A percentile compares a stretch with the other conserved stretches of the same genome.
Evolutionary conservation across 2,888 invertebrate species (phyloP).

Genomic region (Agriopis aurantiaria): DNA sequence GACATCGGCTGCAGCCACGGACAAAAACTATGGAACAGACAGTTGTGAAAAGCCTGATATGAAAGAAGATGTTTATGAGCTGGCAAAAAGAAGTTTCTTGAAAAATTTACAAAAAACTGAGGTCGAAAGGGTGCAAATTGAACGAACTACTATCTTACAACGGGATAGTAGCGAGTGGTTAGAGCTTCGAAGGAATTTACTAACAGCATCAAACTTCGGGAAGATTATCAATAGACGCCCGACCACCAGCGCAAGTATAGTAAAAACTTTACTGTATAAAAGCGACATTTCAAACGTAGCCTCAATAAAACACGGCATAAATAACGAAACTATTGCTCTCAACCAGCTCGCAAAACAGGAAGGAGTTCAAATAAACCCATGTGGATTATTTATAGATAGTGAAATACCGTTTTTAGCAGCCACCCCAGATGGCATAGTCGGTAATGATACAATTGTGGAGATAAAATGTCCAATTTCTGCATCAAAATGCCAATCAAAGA

Average conservation of each 20-base stretch:
- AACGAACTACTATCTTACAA: constrained; percentile 2
- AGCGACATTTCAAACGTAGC: background rate
- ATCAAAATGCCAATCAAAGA: background rate
- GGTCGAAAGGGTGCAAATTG: background rate
- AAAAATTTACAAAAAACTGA: constrained; percentile 10
- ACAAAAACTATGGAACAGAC: constrained; percentile 14
- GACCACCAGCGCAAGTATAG: background rate
- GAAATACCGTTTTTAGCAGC: constrained; percentile 2
- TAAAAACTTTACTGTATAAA: background rate
- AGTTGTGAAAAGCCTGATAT: constrained; percentile 10
- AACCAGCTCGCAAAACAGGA: constrained; percentile 8
- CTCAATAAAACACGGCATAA: constrained; percentile 4
- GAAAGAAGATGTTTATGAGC: background rate
- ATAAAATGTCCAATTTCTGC: constrained; percentile 1
- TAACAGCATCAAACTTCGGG: constrained; percentile 6
- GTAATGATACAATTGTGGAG: background rate
- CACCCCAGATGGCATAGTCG: background rate
- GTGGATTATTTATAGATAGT: constrained; percentile 4
- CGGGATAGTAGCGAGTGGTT: constrained; percentile 6
- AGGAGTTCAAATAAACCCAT: background rate
- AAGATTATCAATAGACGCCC: background rate
- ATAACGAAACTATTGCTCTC: constrained; percentile 5
- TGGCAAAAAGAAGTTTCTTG: constrained; percentile 1
- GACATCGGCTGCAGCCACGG: background rate
- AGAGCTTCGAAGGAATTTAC: background rate